Evolutionary conservation across 1,140 invertebrate species (phyloP), one percentile per base, ranked within the genome.

Genomic region (Aphaenogaster rudis): DNA sequence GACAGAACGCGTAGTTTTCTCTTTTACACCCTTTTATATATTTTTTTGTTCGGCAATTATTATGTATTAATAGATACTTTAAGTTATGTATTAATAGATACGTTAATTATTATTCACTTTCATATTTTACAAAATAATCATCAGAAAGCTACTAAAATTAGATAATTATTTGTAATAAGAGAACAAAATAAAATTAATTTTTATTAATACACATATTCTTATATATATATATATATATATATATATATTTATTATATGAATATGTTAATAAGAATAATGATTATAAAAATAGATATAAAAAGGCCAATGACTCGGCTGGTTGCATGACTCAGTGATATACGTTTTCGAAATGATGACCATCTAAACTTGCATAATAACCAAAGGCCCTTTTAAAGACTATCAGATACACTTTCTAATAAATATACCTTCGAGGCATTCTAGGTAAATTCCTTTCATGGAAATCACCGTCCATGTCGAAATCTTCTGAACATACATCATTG

Each of bases 391-490:
- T 48, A 7, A 67, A 67, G 9, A 67, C 66, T 67, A 15, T 69
- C 15, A 69, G 39, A 69, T 69, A 69, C 66, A 28, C 66, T 69
- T 69, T 69, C 42, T 69, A 69, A 69, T 69, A 69, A 48, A n/a
- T 67, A 45, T 67, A 45, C 21, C 42, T 69, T 33, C 42, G 42
- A 69, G 42, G 66, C 42, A 50, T 69, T 50, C 13, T 36, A 48
- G 15, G n/a, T 69, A 69, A 48, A 69, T 69, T 69, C n/a, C n/a
- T 69, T 11, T 69, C 66, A 67, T 67, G n/a, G 66, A 69, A 69
- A 69, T 69, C 9, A 48, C 9, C 9, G 11, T 7, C 21, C 6
- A 2, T 69, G 66, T 69, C 42, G 66, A 69, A 69, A 69, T 69
- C 66, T 69, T 50, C 21, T 50, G 21, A 50, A 28, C 42, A 69